Evolutionary conservation across 1,140 invertebrate species (phyloP).

Genomic region (Wasmannia auropunctata): DNA sequence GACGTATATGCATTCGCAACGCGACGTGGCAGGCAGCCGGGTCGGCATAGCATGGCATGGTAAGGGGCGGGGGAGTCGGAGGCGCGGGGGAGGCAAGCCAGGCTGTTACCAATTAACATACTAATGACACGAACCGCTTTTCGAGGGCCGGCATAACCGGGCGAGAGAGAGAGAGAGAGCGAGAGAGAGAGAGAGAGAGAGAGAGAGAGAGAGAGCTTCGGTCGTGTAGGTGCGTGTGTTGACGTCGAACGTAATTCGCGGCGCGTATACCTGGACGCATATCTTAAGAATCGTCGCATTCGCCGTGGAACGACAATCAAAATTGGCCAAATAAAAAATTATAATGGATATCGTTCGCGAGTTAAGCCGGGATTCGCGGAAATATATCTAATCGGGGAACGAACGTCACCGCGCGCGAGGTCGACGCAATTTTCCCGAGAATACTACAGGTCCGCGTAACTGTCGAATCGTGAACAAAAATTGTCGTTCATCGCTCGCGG

Average conservation of each 20-base stretch:
- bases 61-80: slow-evolving; percentile 14
- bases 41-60: slow-evolving; percentile 33
- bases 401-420: not conserved
- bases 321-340: not conserved
- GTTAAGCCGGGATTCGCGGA: too few relatives aligned
- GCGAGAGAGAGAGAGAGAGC: slow-evolving; percentile 26
- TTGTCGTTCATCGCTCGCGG: not conserved
- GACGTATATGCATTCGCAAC: slow-evolving; percentile 71
- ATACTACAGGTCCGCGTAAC: too few relatives aligned
- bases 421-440: too few relatives aligned
- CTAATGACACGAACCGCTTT: slow-evolving; percentile 77
- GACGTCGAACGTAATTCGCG: not conserved
- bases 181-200: too few relatives aligned
- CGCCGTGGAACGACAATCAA: not conserved
- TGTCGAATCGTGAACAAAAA: not conserved
- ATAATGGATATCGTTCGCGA: not conserved
- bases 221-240: not conserved
- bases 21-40: slow-evolving; percentile 74
- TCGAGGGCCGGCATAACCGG: slow-evolving; percentile 72
- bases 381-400: slow-evolving; percentile 22
- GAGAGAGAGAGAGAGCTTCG: too few relatives aligned
- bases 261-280: not conserved
- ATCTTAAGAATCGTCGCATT: slow-evolving; percentile 15
- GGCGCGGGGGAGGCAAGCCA: slow-evolving; percentile 48
- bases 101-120: slow-evolving; percentile 78